phyloP scores from a whole-genome alignment of 2,797 vertebrate species.

The Pseudochirops cupreus region DNA sequence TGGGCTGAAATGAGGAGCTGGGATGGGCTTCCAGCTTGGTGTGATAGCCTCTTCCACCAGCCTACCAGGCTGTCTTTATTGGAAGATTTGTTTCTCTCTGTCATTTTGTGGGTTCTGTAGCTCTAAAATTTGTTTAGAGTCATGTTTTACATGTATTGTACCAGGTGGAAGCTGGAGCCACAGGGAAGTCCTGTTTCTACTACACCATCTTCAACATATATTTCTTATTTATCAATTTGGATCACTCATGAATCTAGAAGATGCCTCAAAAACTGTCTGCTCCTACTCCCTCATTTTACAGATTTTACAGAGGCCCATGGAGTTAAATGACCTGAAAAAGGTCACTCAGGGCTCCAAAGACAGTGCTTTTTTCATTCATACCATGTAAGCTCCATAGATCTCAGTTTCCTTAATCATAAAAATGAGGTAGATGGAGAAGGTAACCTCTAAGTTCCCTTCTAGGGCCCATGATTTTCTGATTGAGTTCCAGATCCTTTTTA shows the following conservation, averaged over 20 bases:
- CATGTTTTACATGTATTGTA: too few species aligned
- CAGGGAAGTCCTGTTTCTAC: too few species aligned
- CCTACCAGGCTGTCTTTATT: too few species aligned
- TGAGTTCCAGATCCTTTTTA: neutral
- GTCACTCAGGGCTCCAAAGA: neutral
- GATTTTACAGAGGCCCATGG: neutral
- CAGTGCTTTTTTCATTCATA: too few species aligned
- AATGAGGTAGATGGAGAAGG: neutral
- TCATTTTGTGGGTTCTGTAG: too few species aligned
- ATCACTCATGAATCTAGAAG: neutral
- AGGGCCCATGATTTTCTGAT: neutral
- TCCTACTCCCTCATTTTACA: neutral
- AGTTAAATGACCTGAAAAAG: neutral
- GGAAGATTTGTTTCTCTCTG: too few species aligned
- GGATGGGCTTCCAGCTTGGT: too few species aligned
- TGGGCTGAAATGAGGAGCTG: too few species aligned
- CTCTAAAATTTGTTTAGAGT: too few species aligned
- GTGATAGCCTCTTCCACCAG: too few species aligned
- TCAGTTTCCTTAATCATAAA: neutral
- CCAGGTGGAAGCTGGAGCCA: too few species aligned
- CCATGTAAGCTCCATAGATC: neutral
- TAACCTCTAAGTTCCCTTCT: neutral
- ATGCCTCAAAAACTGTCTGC: neutral
- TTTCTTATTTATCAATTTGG: neutral
- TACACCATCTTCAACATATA: too few species aligned